phyloP scores from a whole-genome alignment of 2,113 vertebrate genomes.

The Bubo scandiacus region DNA sequence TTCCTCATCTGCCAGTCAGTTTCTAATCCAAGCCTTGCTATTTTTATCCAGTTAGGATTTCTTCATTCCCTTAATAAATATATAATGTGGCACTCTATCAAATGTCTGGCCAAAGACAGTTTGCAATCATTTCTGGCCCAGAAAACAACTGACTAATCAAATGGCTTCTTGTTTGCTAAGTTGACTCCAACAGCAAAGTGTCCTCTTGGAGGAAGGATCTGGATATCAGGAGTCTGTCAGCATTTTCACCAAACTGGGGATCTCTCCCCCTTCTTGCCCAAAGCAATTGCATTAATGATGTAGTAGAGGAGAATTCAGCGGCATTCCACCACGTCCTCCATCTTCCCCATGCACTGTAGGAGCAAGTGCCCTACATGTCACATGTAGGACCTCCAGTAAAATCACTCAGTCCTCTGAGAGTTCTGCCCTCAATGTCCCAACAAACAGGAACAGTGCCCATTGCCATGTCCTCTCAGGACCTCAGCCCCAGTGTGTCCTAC shows the following conservation, averaged over 20 bases:
- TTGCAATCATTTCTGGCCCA: neutral
- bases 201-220: neutral
- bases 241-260: neutral
- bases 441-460: neutral
- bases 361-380: neutral
- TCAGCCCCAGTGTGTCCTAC: neutral
- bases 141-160: constrained; percentile 5
- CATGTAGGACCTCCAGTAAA: neutral
- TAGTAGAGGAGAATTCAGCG: neutral
- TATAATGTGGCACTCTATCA: constrained; percentile 3
- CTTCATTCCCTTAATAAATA: constrained; percentile 50
- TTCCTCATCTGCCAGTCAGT: neutral
- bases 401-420: neutral
- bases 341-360: neutral
- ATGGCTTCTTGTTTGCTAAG: neutral
- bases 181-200: neutral
- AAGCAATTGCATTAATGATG: neutral
- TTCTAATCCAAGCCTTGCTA: constrained; percentile 40
- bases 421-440: neutral
- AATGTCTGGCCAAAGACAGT: neutral
- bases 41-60: constrained; percentile 45
- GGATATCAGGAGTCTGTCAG: neutral
- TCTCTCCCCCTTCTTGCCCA: neutral
- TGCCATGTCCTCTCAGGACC: neutral
- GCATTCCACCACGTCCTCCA: neutral